Conservation (phyloP, 1,140 invertebrate species). For the Leptinotarsa texana region DNA sequence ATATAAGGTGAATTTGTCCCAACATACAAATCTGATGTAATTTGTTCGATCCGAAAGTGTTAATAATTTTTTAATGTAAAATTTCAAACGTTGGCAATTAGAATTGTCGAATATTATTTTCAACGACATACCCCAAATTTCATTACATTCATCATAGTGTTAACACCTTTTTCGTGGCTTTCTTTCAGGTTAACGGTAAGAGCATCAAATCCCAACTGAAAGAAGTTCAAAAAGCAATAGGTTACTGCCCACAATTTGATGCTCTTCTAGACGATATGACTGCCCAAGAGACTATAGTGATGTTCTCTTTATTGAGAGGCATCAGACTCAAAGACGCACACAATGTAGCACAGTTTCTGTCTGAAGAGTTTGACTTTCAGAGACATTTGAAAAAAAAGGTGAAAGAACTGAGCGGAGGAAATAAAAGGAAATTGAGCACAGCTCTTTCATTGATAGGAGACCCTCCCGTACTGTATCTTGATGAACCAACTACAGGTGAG, state of each 20-base stretch:
- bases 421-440: slow-evolving; percentile 92
- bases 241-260: slow-evolving; percentile 86
- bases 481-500: slow-evolving; percentile 76
- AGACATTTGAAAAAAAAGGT: slow-evolving; percentile 63
- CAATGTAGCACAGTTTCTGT: slow-evolving; percentile 52
- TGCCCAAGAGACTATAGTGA: slow-evolving; percentile 73
- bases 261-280: slow-evolving; percentile 81
- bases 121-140: too few species aligned
- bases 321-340: slow-evolving; percentile 59
- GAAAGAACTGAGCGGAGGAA: slow-evolving; percentile 83
- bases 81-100: too few species aligned
- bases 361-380: slow-evolving; percentile 58
- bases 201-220: slow-evolving; percentile 61
- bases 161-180: neutral
- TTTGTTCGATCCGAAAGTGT: too few species aligned
- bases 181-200: slow-evolving; percentile 47
- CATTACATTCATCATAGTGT: too few species aligned
- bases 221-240: slow-evolving; percentile 65
- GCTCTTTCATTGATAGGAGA: slow-evolving; percentile 91
- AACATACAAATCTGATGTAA: too few species aligned
- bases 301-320: slow-evolving; percentile 78
- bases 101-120: too few species aligned
- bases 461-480: slow-evolving; percentile 85
- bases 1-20: too few species aligned
- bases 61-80: too few species aligned